Conservation (phyloP, 1,140 invertebrate species). For the Bombus confusus region DNA sequence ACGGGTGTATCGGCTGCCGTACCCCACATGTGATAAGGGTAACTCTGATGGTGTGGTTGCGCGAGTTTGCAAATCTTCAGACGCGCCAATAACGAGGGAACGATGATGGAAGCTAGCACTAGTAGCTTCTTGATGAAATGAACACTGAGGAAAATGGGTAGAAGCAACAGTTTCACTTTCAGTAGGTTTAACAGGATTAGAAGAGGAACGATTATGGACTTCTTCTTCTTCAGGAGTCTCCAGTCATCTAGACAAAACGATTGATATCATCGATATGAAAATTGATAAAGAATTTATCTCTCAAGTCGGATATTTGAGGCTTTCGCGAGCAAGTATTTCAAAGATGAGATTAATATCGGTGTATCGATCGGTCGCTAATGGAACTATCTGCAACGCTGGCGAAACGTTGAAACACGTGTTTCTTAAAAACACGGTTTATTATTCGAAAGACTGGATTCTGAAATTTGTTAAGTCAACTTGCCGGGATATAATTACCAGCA, state of each 20-base stretch:
- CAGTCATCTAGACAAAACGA: conserved; percentile 60
- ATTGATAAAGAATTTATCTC: neutral
- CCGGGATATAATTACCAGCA: conserved; percentile 24
- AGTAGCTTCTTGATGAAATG: conserved; percentile 88
- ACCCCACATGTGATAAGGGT: conserved; percentile 73
- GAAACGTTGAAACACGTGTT: too few species aligned
- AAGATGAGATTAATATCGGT: too few species aligned
- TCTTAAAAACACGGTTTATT: too few species aligned
- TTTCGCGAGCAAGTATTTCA: too few species aligned
- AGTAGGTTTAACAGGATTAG: conserved; percentile 85
- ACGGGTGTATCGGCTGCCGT: conserved; percentile 75
- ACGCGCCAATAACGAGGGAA: conserved; percentile 85
- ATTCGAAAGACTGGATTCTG: neutral
- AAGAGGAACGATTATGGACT: conserved; percentile 85
- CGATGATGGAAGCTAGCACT: conserved; percentile 84
- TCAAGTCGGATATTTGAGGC: too few species aligned
- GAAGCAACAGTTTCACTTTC: conserved; percentile 85
- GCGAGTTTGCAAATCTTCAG: conserved; percentile 86
- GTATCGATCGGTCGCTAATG: too few species aligned
- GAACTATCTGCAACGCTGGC: too few species aligned
- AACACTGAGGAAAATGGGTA: conserved; percentile 85
- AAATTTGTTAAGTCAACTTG: neutral
- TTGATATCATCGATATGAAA: neutral
- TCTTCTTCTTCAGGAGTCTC: conserved; percentile 84
- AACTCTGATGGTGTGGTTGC: conserved; percentile 63